A percentile compares a stretch with the other conserved stretches of the same genome.
phyloP scores from a whole-genome alignment of 2,888 invertebrate genomes.

The Eupithecia subumbrata region DNA sequence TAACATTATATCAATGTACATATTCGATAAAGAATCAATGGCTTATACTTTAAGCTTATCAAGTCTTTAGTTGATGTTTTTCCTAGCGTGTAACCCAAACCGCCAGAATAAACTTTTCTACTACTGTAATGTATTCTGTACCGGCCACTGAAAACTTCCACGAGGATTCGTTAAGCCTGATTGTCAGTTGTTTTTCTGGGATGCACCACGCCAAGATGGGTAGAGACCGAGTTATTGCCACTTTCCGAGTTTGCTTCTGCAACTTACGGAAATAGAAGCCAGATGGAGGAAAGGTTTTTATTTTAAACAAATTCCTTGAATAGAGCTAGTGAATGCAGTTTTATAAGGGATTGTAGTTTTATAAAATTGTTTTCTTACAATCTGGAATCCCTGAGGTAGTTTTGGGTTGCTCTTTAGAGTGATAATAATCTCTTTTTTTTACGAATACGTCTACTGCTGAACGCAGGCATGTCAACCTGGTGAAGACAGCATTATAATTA shows the following conservation, averaged over 20 bases:
- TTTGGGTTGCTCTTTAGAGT: neutral
- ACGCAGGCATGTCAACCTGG: too few species aligned
- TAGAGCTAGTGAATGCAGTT: neutral
- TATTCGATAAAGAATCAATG: too few species aligned
- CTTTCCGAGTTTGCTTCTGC: slow-evolving; percentile 3
- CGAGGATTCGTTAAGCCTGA: slow-evolving; percentile 35
- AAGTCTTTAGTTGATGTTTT: neutral
- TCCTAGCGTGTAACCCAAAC: neutral
- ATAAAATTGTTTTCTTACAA: neutral
- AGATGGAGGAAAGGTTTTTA: neutral
- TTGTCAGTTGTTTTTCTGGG: slow-evolving; percentile 40
- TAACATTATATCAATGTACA: too few species aligned
- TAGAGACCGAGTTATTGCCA: slow-evolving; percentile 19
- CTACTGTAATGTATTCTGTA: slow-evolving; percentile 6
- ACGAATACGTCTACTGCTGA: neutral
- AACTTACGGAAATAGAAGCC: slow-evolving; percentile 7
- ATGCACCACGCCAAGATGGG: slow-evolving; percentile 24
- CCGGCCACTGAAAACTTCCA: slow-evolving; percentile 14
- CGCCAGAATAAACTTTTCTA: neutral
- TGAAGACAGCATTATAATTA: too few species aligned
- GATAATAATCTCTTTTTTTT: neutral
- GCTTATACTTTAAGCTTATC: neutral
- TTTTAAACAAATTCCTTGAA: slow-evolving; percentile 1
- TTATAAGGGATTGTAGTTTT: neutral
- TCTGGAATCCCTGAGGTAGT: neutral